Evolutionary conservation across 2,888 invertebrate species (phyloP).

Genomic region (Mayetiola destructor): DNA sequence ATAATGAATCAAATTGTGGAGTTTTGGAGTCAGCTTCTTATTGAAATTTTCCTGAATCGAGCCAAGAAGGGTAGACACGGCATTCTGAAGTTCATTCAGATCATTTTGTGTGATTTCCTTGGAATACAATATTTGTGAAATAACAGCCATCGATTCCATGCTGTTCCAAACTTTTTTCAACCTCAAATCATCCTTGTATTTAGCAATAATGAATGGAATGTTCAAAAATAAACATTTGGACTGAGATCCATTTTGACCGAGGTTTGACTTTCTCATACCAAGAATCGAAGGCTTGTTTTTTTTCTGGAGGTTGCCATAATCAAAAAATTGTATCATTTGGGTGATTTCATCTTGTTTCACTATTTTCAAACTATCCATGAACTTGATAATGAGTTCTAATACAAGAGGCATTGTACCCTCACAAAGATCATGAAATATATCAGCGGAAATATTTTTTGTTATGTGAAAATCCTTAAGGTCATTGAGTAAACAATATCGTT

Average conservation of each 20-base stretch:
- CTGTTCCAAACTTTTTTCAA: background rate
- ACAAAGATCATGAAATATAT: background rate
- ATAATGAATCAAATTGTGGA: background rate
- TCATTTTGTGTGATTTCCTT: background rate
- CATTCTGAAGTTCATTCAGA: background rate
- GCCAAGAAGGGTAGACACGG: background rate
- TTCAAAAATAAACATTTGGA: background rate
- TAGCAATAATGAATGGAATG: background rate
- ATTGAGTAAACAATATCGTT: background rate
- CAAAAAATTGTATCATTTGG: background rate
- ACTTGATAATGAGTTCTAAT: background rate
- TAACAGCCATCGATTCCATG: background rate
- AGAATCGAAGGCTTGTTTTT: background rate
- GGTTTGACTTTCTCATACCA: background rate
- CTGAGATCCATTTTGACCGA: background rate
- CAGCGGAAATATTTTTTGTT: background rate
- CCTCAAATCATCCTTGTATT: background rate
- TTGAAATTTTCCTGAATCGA: background rate
- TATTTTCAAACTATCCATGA: background rate
- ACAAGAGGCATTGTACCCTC: no score
- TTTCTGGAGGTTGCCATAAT: background rate
- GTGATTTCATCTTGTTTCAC: background rate
- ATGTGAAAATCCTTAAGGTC: background rate
- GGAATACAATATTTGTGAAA: background rate
- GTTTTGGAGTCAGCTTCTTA: background rate